Conservation (phyloP, 1,140 invertebrate genomes). For the Chrysopa pallens region DNA sequence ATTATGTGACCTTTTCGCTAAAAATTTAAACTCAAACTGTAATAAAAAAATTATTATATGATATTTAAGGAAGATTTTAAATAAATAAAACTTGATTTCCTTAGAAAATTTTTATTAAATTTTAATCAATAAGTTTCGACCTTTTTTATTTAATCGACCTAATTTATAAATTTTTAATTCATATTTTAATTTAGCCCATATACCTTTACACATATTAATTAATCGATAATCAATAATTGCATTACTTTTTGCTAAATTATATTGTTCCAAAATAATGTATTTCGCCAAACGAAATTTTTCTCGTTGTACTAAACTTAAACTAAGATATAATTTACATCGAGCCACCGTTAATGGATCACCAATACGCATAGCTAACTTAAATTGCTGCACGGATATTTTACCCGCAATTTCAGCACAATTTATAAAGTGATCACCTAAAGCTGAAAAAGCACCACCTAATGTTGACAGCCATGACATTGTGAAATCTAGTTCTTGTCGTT, state of each 20-base stretch:
- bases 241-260: constrained; percentile 29
- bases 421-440: constrained; percentile 68
- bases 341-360: constrained; percentile 62
- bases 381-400: constrained; percentile 66
- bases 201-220: constrained; percentile 62
- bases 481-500: constrained; percentile 61
- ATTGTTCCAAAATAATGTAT: constrained; percentile 44
- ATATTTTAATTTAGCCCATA: constrained; percentile 66
- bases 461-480: constrained; percentile 91
- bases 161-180: constrained; percentile 16
- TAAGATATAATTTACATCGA: constrained; percentile 66
- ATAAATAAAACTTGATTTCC: not conserved
- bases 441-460: constrained; percentile 83
- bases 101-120: not conserved
- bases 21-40: too few relatives aligned
- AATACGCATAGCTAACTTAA: constrained; percentile 56
- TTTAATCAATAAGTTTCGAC: not conserved
- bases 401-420: constrained; percentile 71
- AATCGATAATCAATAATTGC: constrained; percentile 35
- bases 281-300: constrained; percentile 42
- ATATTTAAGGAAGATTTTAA: not conserved
- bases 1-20: too few relatives aligned
- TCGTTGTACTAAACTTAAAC: constrained; percentile 74
- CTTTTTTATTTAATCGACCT: not conserved
- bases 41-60: too few relatives aligned